A percentile compares a stretch with the other conserved stretches of the same genome.
Evolutionary conservation across 2,888 invertebrate genomes (phyloP).

Genomic region (Vanessa cardui): DNA sequence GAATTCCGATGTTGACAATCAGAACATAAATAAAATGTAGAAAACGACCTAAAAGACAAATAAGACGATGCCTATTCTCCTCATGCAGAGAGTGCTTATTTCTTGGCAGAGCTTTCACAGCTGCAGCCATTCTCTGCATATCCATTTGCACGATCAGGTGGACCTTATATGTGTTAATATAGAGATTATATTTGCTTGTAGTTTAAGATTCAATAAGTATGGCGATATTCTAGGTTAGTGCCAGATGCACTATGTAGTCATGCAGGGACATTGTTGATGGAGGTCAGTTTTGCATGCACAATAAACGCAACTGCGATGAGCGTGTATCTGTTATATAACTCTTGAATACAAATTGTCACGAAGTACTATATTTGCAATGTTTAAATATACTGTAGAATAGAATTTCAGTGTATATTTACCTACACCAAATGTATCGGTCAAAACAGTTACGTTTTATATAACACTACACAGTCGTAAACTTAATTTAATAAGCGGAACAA

Average conservation of each 20-base stretch:
- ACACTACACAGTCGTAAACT: constrained; percentile 32
- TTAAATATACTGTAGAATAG: not conserved
- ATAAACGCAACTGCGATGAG: constrained; percentile 41
- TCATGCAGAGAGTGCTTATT: constrained; percentile 59
- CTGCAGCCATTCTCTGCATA: constrained; percentile 55
- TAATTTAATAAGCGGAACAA: constrained; percentile 37
- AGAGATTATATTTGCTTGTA: constrained; percentile 22
- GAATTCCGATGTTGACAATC: constrained; percentile 21
- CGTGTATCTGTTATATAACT: constrained; percentile 35
- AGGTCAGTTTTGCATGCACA: constrained; percentile 69
- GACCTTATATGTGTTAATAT: constrained; percentile 46
- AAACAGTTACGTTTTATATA: constrained; percentile 40
- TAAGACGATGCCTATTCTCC: constrained; percentile 50
- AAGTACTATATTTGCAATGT: constrained; percentile 5
- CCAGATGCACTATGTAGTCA: constrained; percentile 61
- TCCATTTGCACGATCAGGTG: constrained; percentile 58
- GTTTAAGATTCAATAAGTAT: constrained; percentile 34
- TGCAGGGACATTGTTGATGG: constrained; percentile 63
- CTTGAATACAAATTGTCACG: constrained; percentile 29
- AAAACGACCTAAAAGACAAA: constrained; percentile 22
- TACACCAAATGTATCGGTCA: constrained; percentile 35
- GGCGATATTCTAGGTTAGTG: constrained; percentile 46
- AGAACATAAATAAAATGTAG: constrained; percentile 21
- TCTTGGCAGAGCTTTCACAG: constrained; percentile 74
- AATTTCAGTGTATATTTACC: constrained; percentile 23